Evolutionary conservation across 2,888 invertebrate genomes (phyloP), one percentile per base, ranked within the genome.

Genomic region (Perithous albicinctus): DNA sequence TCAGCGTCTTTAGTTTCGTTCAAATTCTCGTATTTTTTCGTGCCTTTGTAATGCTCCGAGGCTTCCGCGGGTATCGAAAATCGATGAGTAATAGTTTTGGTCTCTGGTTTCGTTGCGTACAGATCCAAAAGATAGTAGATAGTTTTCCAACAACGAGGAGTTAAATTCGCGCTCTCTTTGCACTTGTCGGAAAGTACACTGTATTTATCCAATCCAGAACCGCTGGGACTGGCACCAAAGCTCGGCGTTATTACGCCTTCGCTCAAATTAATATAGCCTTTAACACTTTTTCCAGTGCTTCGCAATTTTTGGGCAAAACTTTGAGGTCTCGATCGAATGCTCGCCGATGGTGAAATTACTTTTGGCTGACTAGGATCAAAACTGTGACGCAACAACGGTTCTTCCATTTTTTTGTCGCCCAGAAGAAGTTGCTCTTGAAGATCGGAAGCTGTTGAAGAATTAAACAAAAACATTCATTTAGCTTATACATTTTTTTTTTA

Each of bases 51-150:
- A 82, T 95, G 95, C 75, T 96, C 97, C 0, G 95, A 95, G 7
- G 95, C 94, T 84, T 96, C 96, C 2, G 95, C 94, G 4, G 95
- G 95, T 85, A 96, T 94, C 0, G 96, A 96, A 90, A 96, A 95
- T 94, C 96, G 94, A 92, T 97, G 97, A 35, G 96, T 95, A 56
- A 98, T 96, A 0, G 98, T 98, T 93, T 98, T 98, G 0, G 98
- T 97, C 90, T 98, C 98, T 0, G 99, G 98, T 95, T 98, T 97
- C 64, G 97, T 97, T 5, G 98, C 98, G 91, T 99, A 99, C 69
- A 99, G 93, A 90, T 99, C 98, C 74, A 99, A 93, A 82, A 99
- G 94, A 92, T 98, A 96, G 92, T 98, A 98, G 86, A 99, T 96
- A 0, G 98, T 99, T 90, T 97, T 96, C 99, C 99, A 99, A 91